Conservation (phyloP, 2,888 invertebrate species). For the Slavum lentiscoides region DNA sequence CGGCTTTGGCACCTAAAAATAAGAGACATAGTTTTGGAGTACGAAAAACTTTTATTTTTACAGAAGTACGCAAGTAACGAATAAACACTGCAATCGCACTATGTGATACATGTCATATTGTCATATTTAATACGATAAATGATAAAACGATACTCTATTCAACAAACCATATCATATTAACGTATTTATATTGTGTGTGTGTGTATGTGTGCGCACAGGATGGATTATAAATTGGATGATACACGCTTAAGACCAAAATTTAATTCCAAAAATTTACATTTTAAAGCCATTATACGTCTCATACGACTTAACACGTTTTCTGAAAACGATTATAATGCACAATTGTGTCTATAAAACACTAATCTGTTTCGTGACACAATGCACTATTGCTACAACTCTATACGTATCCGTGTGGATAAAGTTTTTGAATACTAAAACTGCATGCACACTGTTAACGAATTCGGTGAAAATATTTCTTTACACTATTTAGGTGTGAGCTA, state of each 20-base stretch:
- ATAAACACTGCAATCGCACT: background rate
- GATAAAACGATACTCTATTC: constrained; percentile 2
- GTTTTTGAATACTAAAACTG: background rate
- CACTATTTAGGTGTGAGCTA: too few species aligned
- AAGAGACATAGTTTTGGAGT: too few species aligned
- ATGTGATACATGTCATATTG: background rate
- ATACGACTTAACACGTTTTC: constrained; percentile 26
- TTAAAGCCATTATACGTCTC: constrained; percentile 35
- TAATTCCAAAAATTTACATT: constrained; percentile 42
- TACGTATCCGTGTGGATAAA: background rate
- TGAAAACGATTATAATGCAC: constrained; percentile 15
- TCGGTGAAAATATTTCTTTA: too few species aligned
- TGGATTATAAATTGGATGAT: constrained; percentile 16
- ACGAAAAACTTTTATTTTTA: too few species aligned
- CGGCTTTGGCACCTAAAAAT: too few species aligned
- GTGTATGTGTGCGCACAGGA: background rate
- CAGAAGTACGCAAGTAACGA: background rate
- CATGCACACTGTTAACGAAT: background rate
- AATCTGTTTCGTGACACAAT: constrained; percentile 28
- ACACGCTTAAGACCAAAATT: constrained; percentile 28
- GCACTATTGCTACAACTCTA: too few species aligned
- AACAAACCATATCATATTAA: constrained; percentile 34
- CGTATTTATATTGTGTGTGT: background rate
- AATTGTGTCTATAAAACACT: constrained; percentile 4
- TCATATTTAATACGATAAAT: constrained; percentile 12